Evolutionary conservation across 2,888 invertebrate genomes (phyloP).

Genomic region (Graphium colonna): DNA sequence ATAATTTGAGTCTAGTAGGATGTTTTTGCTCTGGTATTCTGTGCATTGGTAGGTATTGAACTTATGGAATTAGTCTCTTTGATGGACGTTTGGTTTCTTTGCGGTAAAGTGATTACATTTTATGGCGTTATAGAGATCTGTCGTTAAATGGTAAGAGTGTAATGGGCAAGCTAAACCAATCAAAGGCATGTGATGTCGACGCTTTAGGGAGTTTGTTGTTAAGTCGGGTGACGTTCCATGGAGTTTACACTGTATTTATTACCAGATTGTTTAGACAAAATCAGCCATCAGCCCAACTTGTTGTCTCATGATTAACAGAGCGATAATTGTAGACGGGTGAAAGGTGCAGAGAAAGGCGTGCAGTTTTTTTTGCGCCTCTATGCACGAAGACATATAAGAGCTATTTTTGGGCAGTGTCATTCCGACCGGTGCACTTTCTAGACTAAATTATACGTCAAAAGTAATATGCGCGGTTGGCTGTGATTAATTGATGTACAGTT

Average conservation of each 20-base stretch:
- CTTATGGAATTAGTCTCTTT: too few relatives aligned
- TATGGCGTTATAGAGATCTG: too few relatives aligned
- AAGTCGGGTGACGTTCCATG: too few relatives aligned
- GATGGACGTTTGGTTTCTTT: too few relatives aligned
- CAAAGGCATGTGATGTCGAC: too few relatives aligned
- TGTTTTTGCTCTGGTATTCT: too few relatives aligned
- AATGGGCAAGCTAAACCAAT: too few relatives aligned
- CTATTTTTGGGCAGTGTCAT: conserved; percentile 32
- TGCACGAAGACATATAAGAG: conserved; percentile 43
- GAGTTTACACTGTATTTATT: conserved; percentile 24
- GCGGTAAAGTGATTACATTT: too few relatives aligned
- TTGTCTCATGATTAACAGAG: conserved; percentile 69
- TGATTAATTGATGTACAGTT: background rate
- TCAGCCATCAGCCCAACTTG: conserved; percentile 46
- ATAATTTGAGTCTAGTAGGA: too few relatives aligned
- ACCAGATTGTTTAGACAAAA: conserved; percentile 47
- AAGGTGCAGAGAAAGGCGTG: conserved; percentile 71
- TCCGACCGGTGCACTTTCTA: conserved; percentile 30
- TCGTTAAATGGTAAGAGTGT: too few relatives aligned
- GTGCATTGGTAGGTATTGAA: too few relatives aligned
- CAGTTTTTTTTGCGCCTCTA: conserved; percentile 37
- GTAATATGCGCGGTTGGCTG: background rate
- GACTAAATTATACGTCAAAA: background rate
- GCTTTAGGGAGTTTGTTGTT: too few relatives aligned
- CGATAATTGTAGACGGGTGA: conserved; percentile 67